Percentiles rank a stretch among this genome's conserved stretches.
Evolutionary conservation across 2,113 vertebrate species (phyloP).

Genomic region (Ceyx margarethae): DNA sequence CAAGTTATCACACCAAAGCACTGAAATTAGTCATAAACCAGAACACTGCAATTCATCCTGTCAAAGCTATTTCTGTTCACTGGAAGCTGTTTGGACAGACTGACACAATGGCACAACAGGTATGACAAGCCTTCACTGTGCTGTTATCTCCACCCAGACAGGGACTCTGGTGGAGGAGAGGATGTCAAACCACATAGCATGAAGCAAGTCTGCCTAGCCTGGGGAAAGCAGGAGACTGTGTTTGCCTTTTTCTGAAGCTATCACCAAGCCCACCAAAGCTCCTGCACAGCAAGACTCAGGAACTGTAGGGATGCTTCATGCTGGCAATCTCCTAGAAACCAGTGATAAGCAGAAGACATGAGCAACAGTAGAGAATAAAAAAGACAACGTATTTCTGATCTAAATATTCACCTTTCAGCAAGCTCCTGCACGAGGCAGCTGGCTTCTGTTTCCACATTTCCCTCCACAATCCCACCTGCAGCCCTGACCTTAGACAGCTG

Average conservation of each 20-base stretch:
- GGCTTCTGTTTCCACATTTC: not conserved
- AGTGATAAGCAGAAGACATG: not conserved
- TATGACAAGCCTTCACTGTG: not conserved
- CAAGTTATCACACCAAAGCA: not conserved
- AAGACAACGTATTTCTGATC: accelerated
- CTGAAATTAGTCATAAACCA: constrained; percentile 33
- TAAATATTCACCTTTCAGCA: not conserved
- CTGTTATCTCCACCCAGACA: not conserved
- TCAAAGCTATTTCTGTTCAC: constrained; percentile 44
- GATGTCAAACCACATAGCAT: not conserved
- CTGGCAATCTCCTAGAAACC: not conserved
- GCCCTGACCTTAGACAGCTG: not conserved
- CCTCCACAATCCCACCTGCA: not conserved
- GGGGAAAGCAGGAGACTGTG: not conserved
- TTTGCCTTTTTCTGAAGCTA: not conserved
- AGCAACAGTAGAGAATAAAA: not conserved
- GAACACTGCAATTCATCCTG: not conserved
- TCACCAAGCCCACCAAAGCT: not conserved
- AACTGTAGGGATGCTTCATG: not conserved
- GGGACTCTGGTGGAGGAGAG: not conserved
- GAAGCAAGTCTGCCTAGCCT: not conserved
- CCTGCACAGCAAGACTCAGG: not conserved
- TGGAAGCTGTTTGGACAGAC: constrained; percentile 8
- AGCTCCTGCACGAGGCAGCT: not conserved
- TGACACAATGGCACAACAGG: constrained; percentile 17